Conservation (phyloP, 1,140 invertebrate species). For the Potamilus streckersoni region DNA sequence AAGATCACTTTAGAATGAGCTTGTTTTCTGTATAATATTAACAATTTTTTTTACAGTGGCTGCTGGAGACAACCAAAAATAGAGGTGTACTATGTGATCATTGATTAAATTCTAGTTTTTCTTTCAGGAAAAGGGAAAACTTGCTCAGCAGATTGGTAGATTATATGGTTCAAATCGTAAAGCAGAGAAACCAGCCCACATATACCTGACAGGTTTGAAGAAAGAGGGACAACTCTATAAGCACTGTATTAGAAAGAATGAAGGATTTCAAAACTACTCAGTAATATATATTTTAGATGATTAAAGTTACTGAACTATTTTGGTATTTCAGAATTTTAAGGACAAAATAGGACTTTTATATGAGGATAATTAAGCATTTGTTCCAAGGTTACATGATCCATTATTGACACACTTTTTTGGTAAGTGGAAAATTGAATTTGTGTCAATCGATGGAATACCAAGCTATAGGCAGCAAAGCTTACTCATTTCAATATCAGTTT, state of each 20-base stretch:
- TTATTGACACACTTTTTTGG: background rate
- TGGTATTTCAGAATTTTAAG: background rate
- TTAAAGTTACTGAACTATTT: background rate
- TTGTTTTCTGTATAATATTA: too few species aligned
- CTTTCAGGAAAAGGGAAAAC: slow-evolving; percentile 42
- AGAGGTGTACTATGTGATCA: too few species aligned
- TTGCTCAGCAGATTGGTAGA: slow-evolving; percentile 51
- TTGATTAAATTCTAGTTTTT: background rate
- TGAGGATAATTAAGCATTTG: background rate
- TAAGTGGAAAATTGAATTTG: background rate
- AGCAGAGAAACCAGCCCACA: slow-evolving; percentile 39
- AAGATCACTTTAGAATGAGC: too few species aligned
- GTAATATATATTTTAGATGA: slow-evolving; percentile 10
- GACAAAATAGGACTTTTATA: background rate
- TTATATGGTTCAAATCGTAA: slow-evolving; percentile 50
- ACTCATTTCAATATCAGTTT: too few species aligned
- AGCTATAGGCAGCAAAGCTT: too few species aligned
- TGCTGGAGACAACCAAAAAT: background rate
- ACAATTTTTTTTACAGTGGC: background rate
- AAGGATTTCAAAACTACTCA: slow-evolving; percentile 48
- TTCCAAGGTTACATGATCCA: background rate
- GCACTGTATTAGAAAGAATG: slow-evolving; percentile 47
- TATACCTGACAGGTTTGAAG: slow-evolving; percentile 45
- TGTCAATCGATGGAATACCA: background rate
- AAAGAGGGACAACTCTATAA: slow-evolving; percentile 38